Evolutionary conservation across 2,113 vertebrate genomes (phyloP), one percentile per base, ranked within the genome.

Genomic region (Callionymus lyra): DNA sequence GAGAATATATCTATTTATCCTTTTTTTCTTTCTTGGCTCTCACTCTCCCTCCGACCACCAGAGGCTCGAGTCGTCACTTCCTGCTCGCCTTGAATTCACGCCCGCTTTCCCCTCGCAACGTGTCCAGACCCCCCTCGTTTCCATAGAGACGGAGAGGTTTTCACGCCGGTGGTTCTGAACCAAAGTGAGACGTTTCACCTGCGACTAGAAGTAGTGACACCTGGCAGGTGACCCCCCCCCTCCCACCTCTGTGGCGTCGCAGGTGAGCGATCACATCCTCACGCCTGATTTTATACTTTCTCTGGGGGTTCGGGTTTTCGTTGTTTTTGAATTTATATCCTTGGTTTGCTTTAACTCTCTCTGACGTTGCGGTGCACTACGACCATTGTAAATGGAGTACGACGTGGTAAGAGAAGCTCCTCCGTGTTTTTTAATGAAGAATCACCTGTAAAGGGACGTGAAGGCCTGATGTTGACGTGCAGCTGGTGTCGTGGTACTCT

Each of bases 341-440:
- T 16, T 36, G 21, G 21, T 34, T 66, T 52, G 44, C 50, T 68
- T 65, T 58, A 13, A 47, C 17, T 40, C 60, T 56, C 77, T 74
- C 77, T 42, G n/a, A n/a, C 64, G 19, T 3, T 81, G 65, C 74
- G 65, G 74, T 78, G 57, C 79, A 84, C 82, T 74, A 73, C 68
- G 77, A 63, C 70, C 49, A 60, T 67, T 74, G 63, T 72, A 6
- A 82, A 84, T 70, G 70, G 68, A 61, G 65, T 72, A 71, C 63
- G 63, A 63, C 33, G 50, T 63, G 55, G 50, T 68, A 59, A 66
- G 65, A 59, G 52, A 63, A 56, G 57, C 63, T 74, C 50, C 63
- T 71, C 53, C 43, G 40, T 47, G 53, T 63, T 59, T 63, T 27
- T 27, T 67, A 59, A 76, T 68, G 48, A 66, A 75, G 56, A 68